Base-by-base conservation (phyloP, 2,113 vertebrate genomes). In the Nothoprocta pentlandii region DNA sequence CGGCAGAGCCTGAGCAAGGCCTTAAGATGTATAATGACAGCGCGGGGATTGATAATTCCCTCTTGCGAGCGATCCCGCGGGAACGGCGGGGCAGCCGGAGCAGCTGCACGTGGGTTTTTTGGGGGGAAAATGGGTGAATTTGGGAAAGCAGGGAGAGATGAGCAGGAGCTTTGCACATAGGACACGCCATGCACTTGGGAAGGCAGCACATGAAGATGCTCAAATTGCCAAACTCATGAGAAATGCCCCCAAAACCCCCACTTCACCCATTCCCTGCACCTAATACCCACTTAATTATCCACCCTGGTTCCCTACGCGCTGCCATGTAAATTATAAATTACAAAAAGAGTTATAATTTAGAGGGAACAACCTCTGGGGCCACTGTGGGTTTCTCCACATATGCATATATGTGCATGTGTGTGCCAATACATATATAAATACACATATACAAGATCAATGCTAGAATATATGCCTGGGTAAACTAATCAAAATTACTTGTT, bases 401-500 rank as follows among this genome's bases (percentile, higher is more conserved):
- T 10, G 16, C 10, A 25, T 32, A 10, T 58, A 30, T 19, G 28
- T 25, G 20, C 21, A 20, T 54, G 53, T 16, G 7, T 28, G 25
- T 54, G 25, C 14, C 15, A 30, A 56, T 56, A 32, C 30, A 58
- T 32, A 16, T 32, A 58, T 32, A 58, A 19, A 32, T 89, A 82
- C 62, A 56, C 58, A 56, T 68, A 87, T 83, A 89, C 85, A 91
- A 97, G 95, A 95, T 88, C 96, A 93, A 79, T 82, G 92, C 79
- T 51, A 54, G 95, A 95, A 95, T 96, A 94, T 96, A 92, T 95
- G 94, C 95, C 94, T 94, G 92, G 94, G 93, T 97, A 97, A 94
- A 96, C 93, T 97, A 94, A 96, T 97, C 87, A 91, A 96, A 97
- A 97, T 86, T 59, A 84, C 95, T 94, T 97, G 96, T 93, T 96